Evolutionary conservation across 2,888 invertebrate genomes (phyloP).

Genomic region (Mesopsocus fuscifrons): DNA sequence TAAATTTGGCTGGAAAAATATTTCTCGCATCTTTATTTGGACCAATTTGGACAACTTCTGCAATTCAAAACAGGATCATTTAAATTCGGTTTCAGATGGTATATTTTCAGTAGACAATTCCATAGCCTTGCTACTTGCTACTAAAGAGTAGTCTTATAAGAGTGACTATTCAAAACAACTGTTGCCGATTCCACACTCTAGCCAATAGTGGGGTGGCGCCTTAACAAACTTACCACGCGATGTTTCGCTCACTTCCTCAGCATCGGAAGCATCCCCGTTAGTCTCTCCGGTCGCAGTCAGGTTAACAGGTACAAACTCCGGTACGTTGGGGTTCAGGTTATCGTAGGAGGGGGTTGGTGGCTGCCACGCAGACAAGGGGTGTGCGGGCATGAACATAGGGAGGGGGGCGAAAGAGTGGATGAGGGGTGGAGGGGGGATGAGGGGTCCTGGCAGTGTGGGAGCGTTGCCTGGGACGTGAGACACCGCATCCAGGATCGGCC

Average conservation of each 20-base stretch:
- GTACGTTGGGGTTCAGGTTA: slow-evolving; percentile 64
- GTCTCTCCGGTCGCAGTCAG: slow-evolving; percentile 15
- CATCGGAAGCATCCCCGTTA: slow-evolving; percentile 10
- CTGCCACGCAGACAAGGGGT: slow-evolving; percentile 5
- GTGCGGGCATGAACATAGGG: slow-evolving; percentile 9
- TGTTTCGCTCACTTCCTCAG: slow-evolving; percentile 15
- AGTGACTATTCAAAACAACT: too few relatives aligned
- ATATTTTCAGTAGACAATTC: too few relatives aligned
- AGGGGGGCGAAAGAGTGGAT: slow-evolving; percentile 33
- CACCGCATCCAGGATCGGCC: slow-evolving; percentile 60
- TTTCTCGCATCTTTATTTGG: too few relatives aligned
- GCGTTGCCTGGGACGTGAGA: slow-evolving; percentile 14
- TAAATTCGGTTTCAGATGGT: too few relatives aligned
- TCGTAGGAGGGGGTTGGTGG: slow-evolving; percentile 24
- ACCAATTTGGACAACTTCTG: too few relatives aligned
- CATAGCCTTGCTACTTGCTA: too few relatives aligned
- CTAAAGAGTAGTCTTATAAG: too few relatives aligned
- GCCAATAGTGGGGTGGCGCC: too few relatives aligned
- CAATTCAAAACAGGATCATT: too few relatives aligned
- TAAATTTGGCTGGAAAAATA: too few relatives aligned
- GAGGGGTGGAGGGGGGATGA: slow-evolving; percentile 52
- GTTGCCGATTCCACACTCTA: too few relatives aligned
- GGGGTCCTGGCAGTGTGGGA: slow-evolving; percentile 27
- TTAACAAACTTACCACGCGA: too few relatives aligned
- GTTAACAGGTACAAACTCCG: slow-evolving; percentile 56